Conservation (phyloP, 1,140 invertebrate genomes). For the Aricia agestis region DNA sequence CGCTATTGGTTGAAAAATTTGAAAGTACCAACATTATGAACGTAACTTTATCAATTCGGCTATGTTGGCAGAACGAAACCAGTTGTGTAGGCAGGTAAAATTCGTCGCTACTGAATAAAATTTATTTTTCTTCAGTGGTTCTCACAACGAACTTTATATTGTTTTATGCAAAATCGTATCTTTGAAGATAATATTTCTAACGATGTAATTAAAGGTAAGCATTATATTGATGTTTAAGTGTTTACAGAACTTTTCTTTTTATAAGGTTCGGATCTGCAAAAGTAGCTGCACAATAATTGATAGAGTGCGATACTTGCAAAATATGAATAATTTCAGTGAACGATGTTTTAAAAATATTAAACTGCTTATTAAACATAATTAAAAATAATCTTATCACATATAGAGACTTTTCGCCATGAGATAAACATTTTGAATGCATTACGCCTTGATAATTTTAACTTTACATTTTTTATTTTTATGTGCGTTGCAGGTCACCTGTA, state of each 20-base stretch:
- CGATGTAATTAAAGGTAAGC: slow-evolving; percentile 48
- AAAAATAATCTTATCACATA: slow-evolving; percentile 19
- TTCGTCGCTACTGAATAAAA: slow-evolving; percentile 65
- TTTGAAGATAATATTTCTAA: slow-evolving; percentile 39
- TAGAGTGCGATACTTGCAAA: slow-evolving; percentile 69
- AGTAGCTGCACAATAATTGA: slow-evolving; percentile 73
- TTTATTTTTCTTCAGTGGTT: slow-evolving; percentile 71
- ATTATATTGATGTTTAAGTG: slow-evolving; percentile 48
- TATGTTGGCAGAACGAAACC: slow-evolving; percentile 73
- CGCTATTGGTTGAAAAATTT: slow-evolving; percentile 54
- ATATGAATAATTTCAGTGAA: slow-evolving; percentile 50
- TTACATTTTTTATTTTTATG: slow-evolving; percentile 68
- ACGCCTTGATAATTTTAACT: slow-evolving; percentile 51
- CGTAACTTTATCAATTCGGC: slow-evolving; percentile 51
- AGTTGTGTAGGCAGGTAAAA: slow-evolving; percentile 73
- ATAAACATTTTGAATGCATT: slow-evolving; percentile 36
- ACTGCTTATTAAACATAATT: slow-evolving; percentile 1
- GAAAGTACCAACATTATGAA: slow-evolving; percentile 63
- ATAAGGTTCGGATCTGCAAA: slow-evolving; percentile 71
- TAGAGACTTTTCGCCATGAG: slow-evolving; percentile 33
- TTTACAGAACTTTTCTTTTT: slow-evolving; percentile 69
- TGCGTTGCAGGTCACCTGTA: slow-evolving; percentile 64
- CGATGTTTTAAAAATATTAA: slow-evolving; percentile 22
- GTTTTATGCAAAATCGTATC: slow-evolving; percentile 43
- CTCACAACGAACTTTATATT: slow-evolving; percentile 50